A percentile compares a stretch with the other conserved stretches of the same genome.
phyloP scores from a whole-genome alignment of 2,113 vertebrate genomes.

The Arizona elegans region DNA sequence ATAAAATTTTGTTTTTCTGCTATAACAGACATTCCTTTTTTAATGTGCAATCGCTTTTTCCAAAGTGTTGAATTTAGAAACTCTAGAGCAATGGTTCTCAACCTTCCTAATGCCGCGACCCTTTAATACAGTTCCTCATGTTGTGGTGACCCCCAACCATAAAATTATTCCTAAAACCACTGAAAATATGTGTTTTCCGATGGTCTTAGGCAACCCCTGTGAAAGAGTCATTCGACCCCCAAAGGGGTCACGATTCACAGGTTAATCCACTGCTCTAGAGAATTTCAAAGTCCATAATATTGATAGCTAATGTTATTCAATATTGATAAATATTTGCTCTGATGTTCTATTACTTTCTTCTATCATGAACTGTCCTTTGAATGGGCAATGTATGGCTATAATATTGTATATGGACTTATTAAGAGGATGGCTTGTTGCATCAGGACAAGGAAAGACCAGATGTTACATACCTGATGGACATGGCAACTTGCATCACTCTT shows the following conservation, averaged over 20 bases:
- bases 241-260: too few species aligned
- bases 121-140: too few species aligned
- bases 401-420: background rate
- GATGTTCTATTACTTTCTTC: background rate
- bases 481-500: background rate
- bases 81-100: too few species aligned
- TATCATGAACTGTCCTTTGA: background rate
- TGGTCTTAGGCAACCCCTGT: too few species aligned
- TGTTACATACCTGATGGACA: background rate
- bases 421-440: background rate
- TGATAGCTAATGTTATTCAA: background rate
- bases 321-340: background rate
- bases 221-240: too few species aligned
- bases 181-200: too few species aligned
- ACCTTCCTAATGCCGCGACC: too few species aligned
- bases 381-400: background rate
- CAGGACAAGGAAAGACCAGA: background rate
- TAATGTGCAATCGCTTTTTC: background rate
- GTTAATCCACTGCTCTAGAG: too few species aligned
- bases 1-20: slow-evolving; percentile 1
- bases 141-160: too few species aligned
- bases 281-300: background rate
- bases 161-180: too few species aligned
- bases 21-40: background rate
- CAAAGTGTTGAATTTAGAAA: background rate